Conservation (phyloP, 2,113 vertebrate species). For the Salvelinus namaycush region DNA sequence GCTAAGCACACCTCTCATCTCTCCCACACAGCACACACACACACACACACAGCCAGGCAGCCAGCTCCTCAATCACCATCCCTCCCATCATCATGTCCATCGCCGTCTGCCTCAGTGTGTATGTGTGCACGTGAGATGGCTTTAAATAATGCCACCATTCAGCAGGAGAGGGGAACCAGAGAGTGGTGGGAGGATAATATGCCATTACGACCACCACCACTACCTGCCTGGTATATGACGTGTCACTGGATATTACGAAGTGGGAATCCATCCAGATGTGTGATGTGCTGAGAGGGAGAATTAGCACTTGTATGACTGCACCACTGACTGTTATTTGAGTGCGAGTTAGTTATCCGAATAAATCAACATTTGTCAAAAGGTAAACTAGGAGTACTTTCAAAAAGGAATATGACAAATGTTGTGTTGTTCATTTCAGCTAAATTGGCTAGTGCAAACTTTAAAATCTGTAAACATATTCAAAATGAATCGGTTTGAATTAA, state of each 20-base stretch:
- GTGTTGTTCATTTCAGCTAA: too few species aligned
- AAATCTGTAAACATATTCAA: too few species aligned
- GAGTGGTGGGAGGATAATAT: neutral
- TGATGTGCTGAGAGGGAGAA: neutral
- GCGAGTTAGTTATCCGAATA: neutral
- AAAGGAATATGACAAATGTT: too few species aligned
- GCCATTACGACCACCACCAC: neutral
- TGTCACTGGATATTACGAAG: neutral
- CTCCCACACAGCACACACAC: constrained; percentile 6
- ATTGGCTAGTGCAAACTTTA: too few species aligned
- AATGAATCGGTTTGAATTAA: neutral
- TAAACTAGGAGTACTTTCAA: neutral
- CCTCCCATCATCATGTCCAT: constrained; percentile 55
- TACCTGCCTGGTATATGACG: neutral
- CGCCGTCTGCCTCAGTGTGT: constrained; percentile 1
- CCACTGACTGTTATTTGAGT: too few species aligned
- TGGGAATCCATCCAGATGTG: neutral
- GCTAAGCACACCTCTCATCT: constrained; percentile 11
- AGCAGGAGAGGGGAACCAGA: constrained; percentile 7
- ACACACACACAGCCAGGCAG: neutral
- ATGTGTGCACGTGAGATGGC: neutral
- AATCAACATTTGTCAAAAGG: neutral
- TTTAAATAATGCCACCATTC: constrained; percentile 24
- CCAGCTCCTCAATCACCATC: constrained; percentile 44
- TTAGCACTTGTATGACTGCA: too few species aligned